A percentile compares a stretch with the other conserved stretches of the same genome.
Conservation (phyloP, 2,888 invertebrate genomes). For the Drosophila hamatofila region DNA sequence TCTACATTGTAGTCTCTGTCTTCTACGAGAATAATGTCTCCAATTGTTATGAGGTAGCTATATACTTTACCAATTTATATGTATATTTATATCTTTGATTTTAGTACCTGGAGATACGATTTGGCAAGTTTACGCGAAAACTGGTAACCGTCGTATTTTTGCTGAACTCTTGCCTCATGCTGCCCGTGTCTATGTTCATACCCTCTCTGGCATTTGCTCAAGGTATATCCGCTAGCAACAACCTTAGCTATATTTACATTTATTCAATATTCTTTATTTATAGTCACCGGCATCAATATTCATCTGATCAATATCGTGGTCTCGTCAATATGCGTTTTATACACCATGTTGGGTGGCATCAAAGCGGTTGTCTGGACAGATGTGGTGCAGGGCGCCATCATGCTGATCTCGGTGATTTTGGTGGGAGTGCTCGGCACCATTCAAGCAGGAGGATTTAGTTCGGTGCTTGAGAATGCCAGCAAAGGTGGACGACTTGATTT, state of each 20-base stretch:
- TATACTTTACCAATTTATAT: neutral
- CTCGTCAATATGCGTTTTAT: slow-evolving; percentile 87
- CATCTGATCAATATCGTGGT: slow-evolving; percentile 87
- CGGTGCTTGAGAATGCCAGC: slow-evolving; percentile 82
- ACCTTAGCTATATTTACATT: neutral
- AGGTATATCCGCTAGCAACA: slow-evolving; percentile 59
- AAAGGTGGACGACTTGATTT: slow-evolving; percentile 84
- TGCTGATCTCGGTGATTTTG: slow-evolving; percentile 84
- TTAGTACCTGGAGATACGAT: slow-evolving; percentile 83
- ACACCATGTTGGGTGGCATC: slow-evolving; percentile 86
- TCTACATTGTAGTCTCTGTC: slow-evolving; percentile 85
- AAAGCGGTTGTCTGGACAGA: slow-evolving; percentile 87
- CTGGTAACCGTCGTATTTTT: slow-evolving; percentile 81
- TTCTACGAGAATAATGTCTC: slow-evolving; percentile 86
- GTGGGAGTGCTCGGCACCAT: slow-evolving; percentile 84
- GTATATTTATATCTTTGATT: neutral
- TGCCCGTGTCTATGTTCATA: slow-evolving; percentile 83
- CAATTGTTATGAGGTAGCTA: slow-evolving; percentile 86
- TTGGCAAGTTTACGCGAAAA: slow-evolving; percentile 78
- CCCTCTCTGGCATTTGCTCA: slow-evolving; percentile 83
- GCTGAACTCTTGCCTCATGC: slow-evolving; percentile 72
- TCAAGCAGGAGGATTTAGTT: slow-evolving; percentile 84
- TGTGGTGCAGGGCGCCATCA: slow-evolving; percentile 85
- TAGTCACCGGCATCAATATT: slow-evolving; percentile 87
- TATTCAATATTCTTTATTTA: neutral